Conservation (phyloP, 2,797 vertebrate genomes). For the Sebastes ruberrimus region DNA sequence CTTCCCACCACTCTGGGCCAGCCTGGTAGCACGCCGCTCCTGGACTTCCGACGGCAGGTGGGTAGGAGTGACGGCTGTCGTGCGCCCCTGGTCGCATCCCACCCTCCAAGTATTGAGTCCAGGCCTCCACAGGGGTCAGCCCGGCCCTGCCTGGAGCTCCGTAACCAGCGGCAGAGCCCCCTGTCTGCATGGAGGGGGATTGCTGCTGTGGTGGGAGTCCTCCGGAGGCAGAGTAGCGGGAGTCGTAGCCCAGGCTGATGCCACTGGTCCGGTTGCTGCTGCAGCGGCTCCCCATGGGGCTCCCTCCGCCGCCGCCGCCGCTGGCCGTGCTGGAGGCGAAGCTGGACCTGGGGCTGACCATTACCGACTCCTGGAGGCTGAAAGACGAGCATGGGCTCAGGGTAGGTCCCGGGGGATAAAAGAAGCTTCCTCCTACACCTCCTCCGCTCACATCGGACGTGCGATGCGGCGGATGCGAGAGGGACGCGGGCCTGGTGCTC, state of each 20-base stretch:
- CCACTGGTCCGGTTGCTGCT: constrained; percentile 92
- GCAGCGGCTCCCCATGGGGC: constrained; percentile 86
- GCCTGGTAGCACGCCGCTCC: constrained; percentile 72
- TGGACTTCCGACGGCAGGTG: constrained; percentile 85
- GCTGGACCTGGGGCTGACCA: constrained; percentile 88
- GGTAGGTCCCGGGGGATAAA: constrained; percentile 77
- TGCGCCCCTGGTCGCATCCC: constrained; percentile 68
- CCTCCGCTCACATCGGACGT: constrained; percentile 66
- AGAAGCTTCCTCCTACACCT: constrained; percentile 69
- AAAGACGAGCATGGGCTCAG: constrained; percentile 86
- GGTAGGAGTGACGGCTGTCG: constrained; percentile 89
- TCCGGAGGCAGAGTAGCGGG: constrained; percentile 77
- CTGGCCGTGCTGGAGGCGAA: constrained; percentile 90
- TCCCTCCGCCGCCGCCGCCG: constrained; percentile 82
- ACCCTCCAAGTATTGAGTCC: constrained; percentile 80
- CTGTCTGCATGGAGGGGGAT: constrained; percentile 64
- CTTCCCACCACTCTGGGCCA: constrained; percentile 82
- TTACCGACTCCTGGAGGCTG: constrained; percentile 85
- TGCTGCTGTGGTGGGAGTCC: constrained; percentile 77
- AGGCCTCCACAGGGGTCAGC: constrained; percentile 75
- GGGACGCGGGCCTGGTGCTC: constrained; percentile 75
- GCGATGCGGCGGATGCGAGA: constrained; percentile 80
- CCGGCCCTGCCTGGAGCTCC: constrained; percentile 55
- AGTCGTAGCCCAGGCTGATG: constrained; percentile 91
- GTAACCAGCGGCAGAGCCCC: constrained; percentile 55